Conservation (phyloP, 1,140 invertebrate genomes). For the Drosophila truncata region DNA sequence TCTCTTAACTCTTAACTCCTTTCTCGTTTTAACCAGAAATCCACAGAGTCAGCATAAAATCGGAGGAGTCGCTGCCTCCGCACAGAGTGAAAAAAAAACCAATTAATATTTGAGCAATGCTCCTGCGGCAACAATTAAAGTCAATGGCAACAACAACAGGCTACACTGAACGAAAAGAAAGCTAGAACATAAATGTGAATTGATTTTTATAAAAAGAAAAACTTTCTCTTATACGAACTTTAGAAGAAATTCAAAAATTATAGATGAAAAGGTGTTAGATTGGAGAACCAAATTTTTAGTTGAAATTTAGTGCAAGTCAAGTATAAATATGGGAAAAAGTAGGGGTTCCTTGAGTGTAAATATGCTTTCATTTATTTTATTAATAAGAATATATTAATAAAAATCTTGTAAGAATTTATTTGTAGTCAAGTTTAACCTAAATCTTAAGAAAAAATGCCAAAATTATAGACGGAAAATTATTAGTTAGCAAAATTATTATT, state of each 20-base stretch:
- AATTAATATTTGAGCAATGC: constrained; percentile 84
- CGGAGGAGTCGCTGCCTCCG: constrained; percentile 19
- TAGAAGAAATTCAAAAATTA: not conserved
- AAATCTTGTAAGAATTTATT: too few species aligned
- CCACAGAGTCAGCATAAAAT: constrained; percentile 45
- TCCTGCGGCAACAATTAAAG: constrained; percentile 83
- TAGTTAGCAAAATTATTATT: too few species aligned
- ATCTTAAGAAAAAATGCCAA: too few species aligned
- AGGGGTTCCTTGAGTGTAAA: too few species aligned
- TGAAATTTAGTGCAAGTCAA: too few species aligned
- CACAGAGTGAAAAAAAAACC: constrained; percentile 66
- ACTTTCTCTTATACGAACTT: not conserved
- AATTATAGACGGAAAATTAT: too few species aligned
- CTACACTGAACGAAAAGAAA: constrained; percentile 18
- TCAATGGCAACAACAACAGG: constrained; percentile 57
- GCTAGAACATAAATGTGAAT: not conserved
- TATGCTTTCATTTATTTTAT: too few species aligned
- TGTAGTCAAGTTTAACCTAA: too few species aligned
- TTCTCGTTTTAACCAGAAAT: constrained; percentile 68
- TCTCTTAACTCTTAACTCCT: not conserved
- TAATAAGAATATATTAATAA: too few species aligned
- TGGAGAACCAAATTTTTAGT: too few species aligned
- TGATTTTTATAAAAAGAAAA: not conserved
- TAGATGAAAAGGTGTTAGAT: too few species aligned
- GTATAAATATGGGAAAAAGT: too few species aligned